Evolutionary conservation across 2,113 vertebrate genomes (phyloP).

Genomic region (Nothoprocta pentlandii): DNA sequence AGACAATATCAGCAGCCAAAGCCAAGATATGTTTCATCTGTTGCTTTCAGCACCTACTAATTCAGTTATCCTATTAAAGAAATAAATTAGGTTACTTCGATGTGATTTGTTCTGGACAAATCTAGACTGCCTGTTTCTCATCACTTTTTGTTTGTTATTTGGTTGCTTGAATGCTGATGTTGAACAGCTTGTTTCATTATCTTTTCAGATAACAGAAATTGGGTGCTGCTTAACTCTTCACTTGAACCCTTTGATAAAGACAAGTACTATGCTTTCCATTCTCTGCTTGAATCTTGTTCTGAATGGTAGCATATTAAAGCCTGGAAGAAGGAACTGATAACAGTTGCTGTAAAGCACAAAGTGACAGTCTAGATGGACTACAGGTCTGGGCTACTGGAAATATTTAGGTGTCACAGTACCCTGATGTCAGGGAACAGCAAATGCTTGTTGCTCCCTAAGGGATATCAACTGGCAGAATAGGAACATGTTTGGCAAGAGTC

Average conservation of each 20-base stretch:
- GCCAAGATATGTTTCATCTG: neutral
- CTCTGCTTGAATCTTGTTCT: neutral
- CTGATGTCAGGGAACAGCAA: rapidly evolving
- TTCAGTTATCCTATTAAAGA: neutral
- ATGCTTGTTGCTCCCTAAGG: neutral
- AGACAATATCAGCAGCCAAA: neutral
- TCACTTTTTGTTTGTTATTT: constrained; percentile 8
- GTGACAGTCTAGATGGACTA: neutral
- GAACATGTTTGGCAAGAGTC: neutral
- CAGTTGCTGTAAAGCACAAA: neutral
- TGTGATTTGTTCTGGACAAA: constrained; percentile 26
- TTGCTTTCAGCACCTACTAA: constrained; percentile 33
- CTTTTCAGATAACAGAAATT: neutral
- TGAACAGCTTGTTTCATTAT: neutral
- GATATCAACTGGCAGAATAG: rapidly evolving
- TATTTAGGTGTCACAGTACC: neutral
- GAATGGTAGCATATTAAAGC: neutral
- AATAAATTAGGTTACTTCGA: constrained; percentile 41
- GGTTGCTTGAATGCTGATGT: neutral
- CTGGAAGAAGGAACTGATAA: neutral
- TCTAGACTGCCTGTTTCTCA: neutral
- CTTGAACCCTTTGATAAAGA: neutral
- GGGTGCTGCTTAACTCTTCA: neutral
- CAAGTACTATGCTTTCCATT: neutral
- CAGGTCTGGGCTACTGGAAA: neutral